A percentile compares a stretch with the other conserved stretches of the same genome.
These are phyloP conservation scores for Drosophila paulistorum DNA, from an alignment of 1,140 invertebrate genomes.

Conservation along the genomic window DNA sequence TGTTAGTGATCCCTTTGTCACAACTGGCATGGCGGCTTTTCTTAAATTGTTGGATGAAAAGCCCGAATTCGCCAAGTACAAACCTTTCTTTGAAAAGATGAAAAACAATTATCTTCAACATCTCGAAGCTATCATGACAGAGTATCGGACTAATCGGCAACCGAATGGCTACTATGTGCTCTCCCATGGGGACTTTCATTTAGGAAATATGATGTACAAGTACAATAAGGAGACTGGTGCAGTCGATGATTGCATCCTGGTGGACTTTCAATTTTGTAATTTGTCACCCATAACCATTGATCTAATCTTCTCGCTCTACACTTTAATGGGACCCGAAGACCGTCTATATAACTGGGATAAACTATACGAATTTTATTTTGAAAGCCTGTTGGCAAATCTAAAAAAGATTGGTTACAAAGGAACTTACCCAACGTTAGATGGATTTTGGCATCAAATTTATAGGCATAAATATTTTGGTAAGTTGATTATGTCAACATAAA, in stretches of 20 bases:
- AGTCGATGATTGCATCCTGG: constrained; percentile 47
- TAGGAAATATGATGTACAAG: constrained; percentile 64
- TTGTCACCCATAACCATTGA: constrained; percentile 47
- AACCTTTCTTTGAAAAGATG: constrained; percentile 17
- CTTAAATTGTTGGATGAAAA: constrained; percentile 38
- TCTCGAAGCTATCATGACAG: neutral
- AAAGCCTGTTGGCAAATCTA: constrained; percentile 23
- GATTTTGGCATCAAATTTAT: constrained; percentile 42
- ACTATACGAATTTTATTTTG: constrained; percentile 44
- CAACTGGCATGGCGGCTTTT: constrained; percentile 48
- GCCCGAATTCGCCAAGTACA: constrained; percentile 20
- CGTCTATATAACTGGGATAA: constrained; percentile 32
- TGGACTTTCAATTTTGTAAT: constrained; percentile 60
- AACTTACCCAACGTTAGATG: constrained; percentile 27
- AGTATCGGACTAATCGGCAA: constrained; percentile 26
- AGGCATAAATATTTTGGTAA: constrained; percentile 46
- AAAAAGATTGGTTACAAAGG: constrained; percentile 46
- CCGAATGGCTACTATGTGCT: constrained; percentile 30
- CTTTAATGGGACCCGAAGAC: constrained; percentile 40
- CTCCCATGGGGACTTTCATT: constrained; percentile 59
- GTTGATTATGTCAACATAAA: neutral
- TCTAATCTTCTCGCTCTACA: constrained; percentile 47
- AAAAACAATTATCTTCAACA: neutral
- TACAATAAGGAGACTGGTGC: constrained; percentile 15
- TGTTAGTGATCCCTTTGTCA: constrained; percentile 34